These are phyloP conservation scores for Sminthurides aquaticus DNA, from an alignment of 2,888 invertebrate species.

Conservation along the genomic window DNA sequence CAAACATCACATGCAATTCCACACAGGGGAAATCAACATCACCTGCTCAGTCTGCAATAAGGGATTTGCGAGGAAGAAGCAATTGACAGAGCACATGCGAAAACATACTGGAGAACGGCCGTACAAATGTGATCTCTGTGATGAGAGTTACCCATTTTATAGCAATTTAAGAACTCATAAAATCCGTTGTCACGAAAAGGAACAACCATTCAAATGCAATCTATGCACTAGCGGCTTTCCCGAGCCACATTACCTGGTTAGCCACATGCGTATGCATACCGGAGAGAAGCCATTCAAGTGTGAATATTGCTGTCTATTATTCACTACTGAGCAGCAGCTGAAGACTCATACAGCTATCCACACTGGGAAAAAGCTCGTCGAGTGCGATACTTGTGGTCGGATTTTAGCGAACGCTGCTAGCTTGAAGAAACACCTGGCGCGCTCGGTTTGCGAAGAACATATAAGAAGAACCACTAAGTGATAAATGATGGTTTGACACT, in stretches of 20 bases:
- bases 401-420: not conserved
- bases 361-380: not conserved
- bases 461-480: too few species aligned
- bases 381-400: not conserved
- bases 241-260: not conserved
- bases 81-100: not conserved
- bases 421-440: not conserved
- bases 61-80: not conserved
- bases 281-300: not conserved
- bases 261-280: not conserved
- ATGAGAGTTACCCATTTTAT: not conserved
- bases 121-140: not conserved
- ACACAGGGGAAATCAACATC: not conserved
- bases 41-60: not conserved
- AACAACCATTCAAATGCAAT: not conserved
- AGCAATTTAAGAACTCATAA: not conserved
- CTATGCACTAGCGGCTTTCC: not conserved
- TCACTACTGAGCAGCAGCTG: not conserved
- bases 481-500: too few species aligned
- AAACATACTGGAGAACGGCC: not conserved
- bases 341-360: not conserved
- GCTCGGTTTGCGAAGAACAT: too few species aligned
- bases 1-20: not conserved
- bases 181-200: not conserved
- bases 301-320: not conserved